These are phyloP conservation scores for Megalops atlanticus DNA, from an alignment of 2,113 vertebrate species.

Conservation along the genomic window DNA sequence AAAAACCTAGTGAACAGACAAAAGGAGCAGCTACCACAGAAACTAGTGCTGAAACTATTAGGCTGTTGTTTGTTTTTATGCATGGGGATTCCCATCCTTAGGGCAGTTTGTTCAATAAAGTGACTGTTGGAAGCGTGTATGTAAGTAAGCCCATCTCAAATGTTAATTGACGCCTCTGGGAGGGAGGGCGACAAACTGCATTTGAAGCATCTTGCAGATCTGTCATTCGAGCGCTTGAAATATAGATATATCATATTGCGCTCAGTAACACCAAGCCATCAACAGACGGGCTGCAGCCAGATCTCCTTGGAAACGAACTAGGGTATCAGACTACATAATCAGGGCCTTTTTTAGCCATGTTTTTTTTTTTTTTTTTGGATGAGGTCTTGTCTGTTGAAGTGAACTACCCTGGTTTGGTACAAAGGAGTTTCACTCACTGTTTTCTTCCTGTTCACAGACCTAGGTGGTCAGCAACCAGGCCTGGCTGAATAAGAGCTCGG, in stretches of 20 bases:
- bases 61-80: neutral
- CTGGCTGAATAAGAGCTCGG: constrained; percentile 13
- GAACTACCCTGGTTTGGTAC: neutral
- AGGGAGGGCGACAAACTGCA: neutral
- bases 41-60: neutral
- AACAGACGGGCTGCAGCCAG: neutral
- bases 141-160: neutral
- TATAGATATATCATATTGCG: neutral
- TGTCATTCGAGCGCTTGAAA: neutral
- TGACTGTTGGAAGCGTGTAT: neutral
- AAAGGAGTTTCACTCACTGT: neutral
- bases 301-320: neutral
- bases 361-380: constrained; percentile 14
- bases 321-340: neutral
- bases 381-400: neutral
- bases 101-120: neutral
- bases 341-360: neutral
- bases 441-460: too few species aligned
- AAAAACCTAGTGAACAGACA: neutral
- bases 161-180: neutral
- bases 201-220: neutral
- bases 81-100: neutral
- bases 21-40: neutral
- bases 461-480: too few species aligned
- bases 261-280: neutral